Evolutionary conservation across 1,140 invertebrate genomes (phyloP), one percentile per base, ranked within the genome.

Genomic region (Listronotus bonariensis): DNA sequence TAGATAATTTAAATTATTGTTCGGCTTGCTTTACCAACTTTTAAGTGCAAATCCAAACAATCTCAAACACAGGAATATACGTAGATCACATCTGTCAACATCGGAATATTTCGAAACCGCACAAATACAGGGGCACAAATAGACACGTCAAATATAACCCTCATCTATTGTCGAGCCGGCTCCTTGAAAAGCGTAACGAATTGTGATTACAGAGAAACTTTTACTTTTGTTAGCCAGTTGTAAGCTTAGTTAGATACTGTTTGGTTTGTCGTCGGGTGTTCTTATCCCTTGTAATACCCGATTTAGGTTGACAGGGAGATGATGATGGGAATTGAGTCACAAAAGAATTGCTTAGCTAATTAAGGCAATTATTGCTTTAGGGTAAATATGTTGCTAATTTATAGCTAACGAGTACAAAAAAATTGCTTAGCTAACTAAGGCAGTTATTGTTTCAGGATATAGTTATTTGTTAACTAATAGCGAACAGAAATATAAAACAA

Each of bases 151-250:
- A 68, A 68, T 55, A 68, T 46, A 51, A 60, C 57, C 57, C 57
- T 60, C 57, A 58, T 62, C 66, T 54, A 60, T 68, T 63, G 60
- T 68, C 59, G 60, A n/a, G 60, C 34, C 6, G 14, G 18, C 65
- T 68, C 53, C 66, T 68, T 68, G 67, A 68, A 65, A 68, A 62
- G 53, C 67, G 42, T 68, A 68, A 68, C 67, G 67, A 68, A 68
- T 64, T 60, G 67, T 68, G 61, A 68, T 68, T 65, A 60, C 56
- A 36, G 34, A 57, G 62, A 64, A 64, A 68, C 60, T 68, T 63
- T 68, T 68, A 68, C 67, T 60, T 64, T 68, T 68, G 67, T 68
- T 42, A 31, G 60, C 36, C 59, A 58, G 66, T 68, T 68, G 66
- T 68, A 63, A 67, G 65, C 65, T 52, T 38, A 51, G 58, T 65